Evolutionary conservation across 2,888 invertebrate species (phyloP).

Genomic region (Pyralis farinalis): DNA sequence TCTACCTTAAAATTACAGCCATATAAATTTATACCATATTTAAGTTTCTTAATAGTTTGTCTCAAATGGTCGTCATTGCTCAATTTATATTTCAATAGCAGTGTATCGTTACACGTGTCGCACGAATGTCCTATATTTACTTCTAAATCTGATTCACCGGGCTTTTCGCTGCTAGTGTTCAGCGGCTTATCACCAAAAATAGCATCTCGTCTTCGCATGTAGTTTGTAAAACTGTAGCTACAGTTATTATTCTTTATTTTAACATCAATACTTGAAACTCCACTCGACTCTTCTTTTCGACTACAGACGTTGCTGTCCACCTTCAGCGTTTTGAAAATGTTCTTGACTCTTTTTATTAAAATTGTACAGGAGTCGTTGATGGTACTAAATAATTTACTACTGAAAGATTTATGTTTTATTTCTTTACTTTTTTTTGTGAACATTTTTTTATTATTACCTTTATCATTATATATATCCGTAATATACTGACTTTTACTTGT

Average conservation of each 20-base stretch:
- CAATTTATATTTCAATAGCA: slow-evolving; percentile 44
- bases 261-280: slow-evolving; percentile 3
- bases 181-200: slow-evolving; percentile 20
- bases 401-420: slow-evolving; percentile 35
- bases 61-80: slow-evolving; percentile 42
- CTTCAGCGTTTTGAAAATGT: slow-evolving; percentile 44
- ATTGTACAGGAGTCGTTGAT: slow-evolving; percentile 62
- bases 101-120: slow-evolving; percentile 57
- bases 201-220: slow-evolving; percentile 54
- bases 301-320: background rate
- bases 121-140: slow-evolving; percentile 30
- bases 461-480: background rate
- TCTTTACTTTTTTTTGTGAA: background rate
- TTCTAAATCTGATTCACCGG: background rate
- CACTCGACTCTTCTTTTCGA: background rate
- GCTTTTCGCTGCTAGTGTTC: slow-evolving; percentile 4
- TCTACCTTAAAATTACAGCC: slow-evolving; percentile 72
- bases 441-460: background rate
- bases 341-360: slow-evolving; percentile 52
- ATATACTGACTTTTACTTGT: background rate
- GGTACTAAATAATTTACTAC: slow-evolving; percentile 46
- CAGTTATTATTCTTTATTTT: slow-evolving; percentile 23
- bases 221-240: slow-evolving; percentile 56
- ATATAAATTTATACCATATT: slow-evolving; percentile 65
- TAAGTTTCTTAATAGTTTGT: slow-evolving; percentile 57